Base-by-base conservation (phyloP, 2,797 vertebrate genomes). In the Coccyzus lansbergi region DNA sequence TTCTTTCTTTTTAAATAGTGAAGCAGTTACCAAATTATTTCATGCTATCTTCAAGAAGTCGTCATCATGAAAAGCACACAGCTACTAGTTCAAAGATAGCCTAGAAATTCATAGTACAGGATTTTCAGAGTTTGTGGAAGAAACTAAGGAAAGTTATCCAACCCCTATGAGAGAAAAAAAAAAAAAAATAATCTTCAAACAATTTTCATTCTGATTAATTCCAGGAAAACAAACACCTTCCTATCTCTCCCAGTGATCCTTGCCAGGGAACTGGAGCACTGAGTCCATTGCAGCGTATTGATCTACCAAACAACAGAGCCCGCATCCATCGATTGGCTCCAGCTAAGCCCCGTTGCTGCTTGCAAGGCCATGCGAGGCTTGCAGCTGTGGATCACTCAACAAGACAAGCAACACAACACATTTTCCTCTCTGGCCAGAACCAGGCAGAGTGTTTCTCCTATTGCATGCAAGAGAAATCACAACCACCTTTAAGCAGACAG, bases 221-320 rank as follows among this genome's bases (percentile, higher is more conserved):
- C 97, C 95, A 97, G 97, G 97, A 97, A 97, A 95, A 96, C 95
- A 96, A 93, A 97, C 75, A 97, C 90, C 97, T 94, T 95, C 81
- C 76, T 92, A 91, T 93, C 94, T 85, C 93, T 21, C 6, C 29
- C 93, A 97, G 96, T 92, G 95, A 97, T 88, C 93, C 96, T 97
- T 97, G 86, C 94, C 91, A 96, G 97, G 95, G 97, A 98, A 98
- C 68, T 97, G 97, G 94, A 98, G 97, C 97, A 81, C 96, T 83
- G 97, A 98, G 97, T 98, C 98, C 98, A 98, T 99, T 98, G 98
- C 97, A 98, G 92, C 67, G 49, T 98, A 99, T 98, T 94, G 98
- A 99, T 98, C 97, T 96, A 85, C 75, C 96, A 97, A 98, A 98
- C 97, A 98, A 98, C 97, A 98, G 97, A 98, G 97, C 98, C 97